Evolutionary conservation across 2,888 invertebrate genomes (phyloP), one percentile per base, ranked within the genome.

Genomic region (Dynastes grantii): DNA sequence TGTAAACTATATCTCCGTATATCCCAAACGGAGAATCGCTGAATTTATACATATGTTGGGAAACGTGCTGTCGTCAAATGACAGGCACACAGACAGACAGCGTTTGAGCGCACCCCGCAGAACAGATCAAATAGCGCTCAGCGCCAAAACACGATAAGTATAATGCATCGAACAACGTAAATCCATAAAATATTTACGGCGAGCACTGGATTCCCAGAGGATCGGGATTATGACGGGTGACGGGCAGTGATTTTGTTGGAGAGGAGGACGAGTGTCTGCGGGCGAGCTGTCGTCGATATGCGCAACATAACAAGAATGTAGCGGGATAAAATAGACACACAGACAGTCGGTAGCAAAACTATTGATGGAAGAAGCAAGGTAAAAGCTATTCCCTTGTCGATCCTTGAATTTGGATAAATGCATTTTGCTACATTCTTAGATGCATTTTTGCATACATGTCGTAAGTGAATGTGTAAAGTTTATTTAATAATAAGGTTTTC

Each of bases 121-220:
- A 85, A 84, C 86, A 87, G 88, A 88, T 88, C 87, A 88, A 88
- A 88, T 86, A 87, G 85, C 88, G 45, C 45, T 45, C 45, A 45
- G 45, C 45, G 8, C 45, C 45, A 45, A 86, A 87, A 87, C 87
- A 86, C 85, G 88, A 88, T 88, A 89, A 89, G 88, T 88, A 88
- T 89, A 89, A 88, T 88, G 89, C 88, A 89, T 85, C 85, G 87
- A 87, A 88, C 88, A 89, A 88, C 88, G 88, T 88, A 88, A 88
- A 88, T 89, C 88, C 88, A 89, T 89, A 89, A 89, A 89, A 89
- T 89, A 89, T 89, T 88, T 88, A 89, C 88, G 86, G 85, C 45
- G 80, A 81, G 83, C 84, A 82, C 84, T 81, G 71, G 71, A 84
- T 87, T 88, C 86, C 88, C 75, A 79, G 87, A 84, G 88, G 84